Base-by-base conservation (phyloP, 2,113 vertebrate species). In the Lichenostomus cassidix region DNA sequence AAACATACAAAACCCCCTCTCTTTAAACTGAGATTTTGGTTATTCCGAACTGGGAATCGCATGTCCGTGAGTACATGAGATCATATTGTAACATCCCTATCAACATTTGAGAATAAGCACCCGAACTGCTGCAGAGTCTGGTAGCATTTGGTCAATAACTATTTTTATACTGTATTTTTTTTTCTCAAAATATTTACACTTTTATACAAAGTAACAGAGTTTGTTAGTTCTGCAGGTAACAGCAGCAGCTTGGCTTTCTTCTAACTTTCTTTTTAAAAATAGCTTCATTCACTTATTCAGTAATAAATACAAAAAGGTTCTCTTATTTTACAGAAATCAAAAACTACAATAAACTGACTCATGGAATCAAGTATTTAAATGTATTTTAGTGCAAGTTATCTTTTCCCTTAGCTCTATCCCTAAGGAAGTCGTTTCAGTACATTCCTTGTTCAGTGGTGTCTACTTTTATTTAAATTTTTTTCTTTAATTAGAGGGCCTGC, bases 401-500 rank as follows among this genome's bases (percentile, higher is more conserved):
- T 97, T 95, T 99, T 99, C 99, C 99, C 99, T 99, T 99, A 99
- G 98, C 98, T 98, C 98, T 98, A 98, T 97, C 98, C 98, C 98
- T 98, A 99, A 98, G 98, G 98, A 99, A 99, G 98, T 99, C 98
- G 68, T 98, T 98, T 99, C 99, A 97, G 98, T 99, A 99, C 99
- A 99, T 99, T 99, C 99, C 99, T 99, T 98, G 98, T 99, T 99
- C 99, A 99, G 99, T 99, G 99, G 99, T 99, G 99, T 99, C 99
- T 99, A 99, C 99, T 98, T 98, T 98, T 97, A 97, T 96, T 98
- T 97, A 97, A 97, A 98, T 97, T 91, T 96, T 98, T 98, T 97
- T 98, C 97, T 96, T 98, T 97, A 98, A 98, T 98, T 92, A 98
- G 99, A 99, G 99, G 99, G 98, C 99, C 99, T 97, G 99, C 99